phyloP scores from a whole-genome alignment of 2,888 invertebrate genomes.

The Cryptops parisi region DNA sequence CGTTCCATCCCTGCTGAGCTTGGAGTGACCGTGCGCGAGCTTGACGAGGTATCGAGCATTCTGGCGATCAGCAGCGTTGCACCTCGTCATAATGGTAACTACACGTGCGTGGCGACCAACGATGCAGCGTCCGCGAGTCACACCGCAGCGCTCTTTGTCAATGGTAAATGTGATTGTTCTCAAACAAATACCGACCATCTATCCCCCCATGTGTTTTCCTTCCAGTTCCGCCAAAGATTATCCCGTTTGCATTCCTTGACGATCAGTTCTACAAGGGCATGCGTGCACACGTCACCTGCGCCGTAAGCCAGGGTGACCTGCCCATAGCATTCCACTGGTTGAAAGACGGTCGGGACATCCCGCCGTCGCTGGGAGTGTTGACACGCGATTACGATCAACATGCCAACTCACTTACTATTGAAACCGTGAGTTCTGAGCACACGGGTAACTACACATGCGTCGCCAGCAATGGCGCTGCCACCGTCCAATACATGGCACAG shows the following conservation, averaged over 20 bases:
- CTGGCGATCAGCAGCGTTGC: conserved; percentile 24
- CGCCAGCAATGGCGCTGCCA: conserved; percentile 17
- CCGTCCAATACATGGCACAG: conserved; percentile 16
- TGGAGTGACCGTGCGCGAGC: conserved; percentile 25
- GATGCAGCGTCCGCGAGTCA: conserved; percentile 26
- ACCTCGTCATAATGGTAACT: conserved; percentile 30
- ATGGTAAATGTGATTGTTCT: conserved; percentile 40
- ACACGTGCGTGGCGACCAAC: conserved; percentile 32
- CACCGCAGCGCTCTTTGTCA: conserved; percentile 45
- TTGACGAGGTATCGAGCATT: conserved; percentile 22
- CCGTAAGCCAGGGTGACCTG: conserved; percentile 15
- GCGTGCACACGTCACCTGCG: conserved; percentile 14
- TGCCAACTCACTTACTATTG: conserved; percentile 17
- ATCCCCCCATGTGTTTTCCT: conserved; percentile 8
- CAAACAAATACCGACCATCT: too few species aligned
- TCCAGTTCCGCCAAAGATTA: conserved; percentile 19
- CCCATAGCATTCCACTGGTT: conserved; percentile 14
- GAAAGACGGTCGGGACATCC: conserved; percentile 15
- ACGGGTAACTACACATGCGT: conserved; percentile 17
- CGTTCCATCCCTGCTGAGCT: conserved; percentile 26
- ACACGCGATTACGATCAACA: conserved; percentile 17
- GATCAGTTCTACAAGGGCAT: conserved; percentile 15
- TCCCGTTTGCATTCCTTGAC: conserved; percentile 19
- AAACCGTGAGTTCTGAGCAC: conserved; percentile 15
- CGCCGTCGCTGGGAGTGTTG: conserved; percentile 13